A percentile compares a stretch with the other conserved stretches of the same genome.
Conservation (phyloP, 1,140 invertebrate species). For the Branchinecta lindahli region DNA sequence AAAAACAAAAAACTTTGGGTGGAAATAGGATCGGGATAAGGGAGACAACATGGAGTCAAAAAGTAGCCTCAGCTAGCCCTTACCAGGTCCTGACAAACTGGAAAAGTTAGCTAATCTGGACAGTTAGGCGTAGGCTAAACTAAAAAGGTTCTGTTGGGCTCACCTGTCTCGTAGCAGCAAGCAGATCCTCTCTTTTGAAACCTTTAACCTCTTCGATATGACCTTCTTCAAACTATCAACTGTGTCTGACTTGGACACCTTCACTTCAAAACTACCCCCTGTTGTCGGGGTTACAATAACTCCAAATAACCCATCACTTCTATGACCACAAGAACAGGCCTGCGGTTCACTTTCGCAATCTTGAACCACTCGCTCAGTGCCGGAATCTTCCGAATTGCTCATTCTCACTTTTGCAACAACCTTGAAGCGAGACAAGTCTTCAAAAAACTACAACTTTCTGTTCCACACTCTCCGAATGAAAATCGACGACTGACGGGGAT, state of each 20-base stretch:
- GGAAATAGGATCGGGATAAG: no score
- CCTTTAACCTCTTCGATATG: constrained; percentile 77
- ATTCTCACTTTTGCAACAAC: not conserved
- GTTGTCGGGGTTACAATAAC: constrained; percentile 50
- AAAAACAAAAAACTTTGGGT: no score
- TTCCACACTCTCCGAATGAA: not conserved
- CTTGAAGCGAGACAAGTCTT: no score
- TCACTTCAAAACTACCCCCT: constrained; percentile 70
- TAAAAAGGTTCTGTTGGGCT: constrained; percentile 17
- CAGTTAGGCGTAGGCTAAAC: no score
- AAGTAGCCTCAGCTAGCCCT: no score
- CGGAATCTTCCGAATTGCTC: not conserved
- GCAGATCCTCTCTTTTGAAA: constrained; percentile 78
- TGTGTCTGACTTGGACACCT: constrained; percentile 55
- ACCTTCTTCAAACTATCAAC: constrained; percentile 76
- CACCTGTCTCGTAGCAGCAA: constrained; percentile 79
- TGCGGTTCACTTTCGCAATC: not conserved
- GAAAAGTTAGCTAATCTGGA: no score
- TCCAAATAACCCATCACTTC: constrained; percentile 11
- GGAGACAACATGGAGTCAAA: no score
- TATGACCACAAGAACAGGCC: constrained; percentile 18
- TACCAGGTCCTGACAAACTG: no score
- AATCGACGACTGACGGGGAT: not conserved
- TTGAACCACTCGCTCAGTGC: not conserved
- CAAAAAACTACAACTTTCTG: not conserved